These are phyloP conservation scores for Labia minor DNA, from an alignment of 2,888 invertebrate genomes.

Conservation along the genomic window DNA sequence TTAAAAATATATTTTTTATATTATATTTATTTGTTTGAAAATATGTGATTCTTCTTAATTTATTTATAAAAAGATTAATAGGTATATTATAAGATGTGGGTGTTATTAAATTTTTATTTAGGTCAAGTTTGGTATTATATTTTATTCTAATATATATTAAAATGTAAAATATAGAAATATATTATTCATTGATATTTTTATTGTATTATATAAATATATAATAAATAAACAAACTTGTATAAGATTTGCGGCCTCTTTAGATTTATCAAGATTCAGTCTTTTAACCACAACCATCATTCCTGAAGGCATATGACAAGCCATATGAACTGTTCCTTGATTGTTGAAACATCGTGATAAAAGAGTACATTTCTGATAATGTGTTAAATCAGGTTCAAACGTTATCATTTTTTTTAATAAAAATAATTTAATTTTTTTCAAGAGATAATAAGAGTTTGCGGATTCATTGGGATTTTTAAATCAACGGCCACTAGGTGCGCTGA, in stretches of 20 bases:
- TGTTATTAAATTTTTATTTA: too few relatives aligned
- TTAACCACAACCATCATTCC: constrained; percentile 61
- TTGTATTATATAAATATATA: not conserved
- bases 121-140: not conserved
- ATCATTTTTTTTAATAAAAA: constrained; percentile 19
- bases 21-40: too few relatives aligned
- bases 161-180: not conserved
- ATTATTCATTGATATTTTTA: not conserved
- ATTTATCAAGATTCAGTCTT: constrained; percentile 62
- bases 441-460: too few relatives aligned
- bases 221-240: constrained; percentile 32
- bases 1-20: too few relatives aligned
- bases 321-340: constrained; percentile 56
- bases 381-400: constrained; percentile 28
- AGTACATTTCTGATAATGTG: constrained; percentile 56
- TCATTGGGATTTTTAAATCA: too few relatives aligned
- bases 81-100: too few relatives aligned
- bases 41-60: too few relatives aligned
- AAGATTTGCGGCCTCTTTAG: constrained; percentile 48
- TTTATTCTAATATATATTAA: not conserved
- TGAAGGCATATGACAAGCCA: constrained; percentile 54
- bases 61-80: too few relatives aligned
- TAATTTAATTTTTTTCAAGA: too few relatives aligned
- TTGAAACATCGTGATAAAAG: constrained; percentile 58
- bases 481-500: too few relatives aligned